These are phyloP conservation scores for Philereme vetulata DNA, from an alignment of 2,888 invertebrate species.

Conservation along the genomic window DNA sequence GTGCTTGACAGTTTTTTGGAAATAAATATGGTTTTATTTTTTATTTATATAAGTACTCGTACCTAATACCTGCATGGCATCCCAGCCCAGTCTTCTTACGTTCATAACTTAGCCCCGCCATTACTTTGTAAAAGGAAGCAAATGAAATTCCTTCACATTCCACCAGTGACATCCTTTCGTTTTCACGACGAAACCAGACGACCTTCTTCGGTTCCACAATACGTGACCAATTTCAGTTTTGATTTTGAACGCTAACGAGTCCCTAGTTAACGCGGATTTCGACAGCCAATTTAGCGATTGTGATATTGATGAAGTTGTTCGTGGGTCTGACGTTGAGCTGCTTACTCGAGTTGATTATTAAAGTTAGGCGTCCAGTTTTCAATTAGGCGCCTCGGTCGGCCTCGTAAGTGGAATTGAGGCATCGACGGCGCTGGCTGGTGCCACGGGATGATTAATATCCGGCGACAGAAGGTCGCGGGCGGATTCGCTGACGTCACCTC, in stretches of 20 bases:
- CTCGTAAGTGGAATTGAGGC: conserved; percentile 34
- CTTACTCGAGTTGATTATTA: conserved; percentile 38
- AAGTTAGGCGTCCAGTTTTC: conserved; percentile 50
- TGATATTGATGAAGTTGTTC: conserved; percentile 39
- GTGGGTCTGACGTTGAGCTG: conserved; percentile 35
- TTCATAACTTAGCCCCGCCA: conserved; percentile 9
- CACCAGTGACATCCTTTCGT: conserved; percentile 24
- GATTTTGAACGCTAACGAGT: conserved; percentile 34
- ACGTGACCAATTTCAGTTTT: conserved; percentile 34
- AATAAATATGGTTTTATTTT: too few relatives aligned
- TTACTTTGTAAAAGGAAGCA: conserved; percentile 15
- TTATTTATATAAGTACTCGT: too few relatives aligned
- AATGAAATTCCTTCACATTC: conserved; percentile 23
- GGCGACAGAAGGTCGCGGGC: conserved; percentile 73
- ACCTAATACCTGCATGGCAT: conserved; percentile 5
- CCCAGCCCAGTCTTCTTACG: conserved; percentile 8
- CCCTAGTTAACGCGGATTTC: conserved; percentile 34
- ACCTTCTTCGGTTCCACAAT: conserved; percentile 22
- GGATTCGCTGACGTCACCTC: conserved; percentile 75
- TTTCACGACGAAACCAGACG: conserved; percentile 20
- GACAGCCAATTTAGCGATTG: conserved; percentile 37
- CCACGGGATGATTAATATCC: conserved; percentile 80
- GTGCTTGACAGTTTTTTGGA: not conserved
- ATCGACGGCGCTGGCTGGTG: conserved; percentile 40
- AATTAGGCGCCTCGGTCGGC: conserved; percentile 53